phyloP scores from a whole-genome alignment of 2,113 vertebrate species.

The Diphyllodes magnificus region DNA sequence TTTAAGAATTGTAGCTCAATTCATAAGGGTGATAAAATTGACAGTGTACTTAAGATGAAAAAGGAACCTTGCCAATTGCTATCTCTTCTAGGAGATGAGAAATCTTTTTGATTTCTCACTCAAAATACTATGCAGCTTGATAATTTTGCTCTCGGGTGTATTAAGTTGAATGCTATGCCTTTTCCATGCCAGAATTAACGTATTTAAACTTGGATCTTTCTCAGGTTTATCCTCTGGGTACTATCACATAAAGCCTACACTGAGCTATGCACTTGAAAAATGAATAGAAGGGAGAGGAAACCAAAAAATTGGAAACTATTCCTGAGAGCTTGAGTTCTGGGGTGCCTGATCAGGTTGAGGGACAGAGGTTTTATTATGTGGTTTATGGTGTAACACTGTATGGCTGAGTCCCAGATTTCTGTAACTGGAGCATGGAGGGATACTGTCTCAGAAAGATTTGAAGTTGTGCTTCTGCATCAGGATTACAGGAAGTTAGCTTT shows the following conservation, averaged over 20 bases:
- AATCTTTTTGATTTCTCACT: slow-evolving; percentile 29
- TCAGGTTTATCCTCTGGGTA: not conserved
- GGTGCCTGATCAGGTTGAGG: not conserved
- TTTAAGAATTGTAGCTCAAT: not conserved
- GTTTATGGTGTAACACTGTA: not conserved
- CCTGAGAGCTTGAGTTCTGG: not conserved
- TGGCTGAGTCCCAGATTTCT: not conserved
- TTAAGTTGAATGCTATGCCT: not conserved
- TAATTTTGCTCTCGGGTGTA: not conserved
- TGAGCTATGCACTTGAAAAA: not conserved
- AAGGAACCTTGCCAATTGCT: not conserved
- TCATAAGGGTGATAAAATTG: slow-evolving; percentile 27
- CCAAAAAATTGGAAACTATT: not conserved
- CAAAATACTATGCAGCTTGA: not conserved
- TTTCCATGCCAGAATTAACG: not conserved
- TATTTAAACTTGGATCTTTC: not conserved
- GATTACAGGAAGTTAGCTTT: not conserved
- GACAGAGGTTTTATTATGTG: not conserved
- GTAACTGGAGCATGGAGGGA: too few relatives aligned
- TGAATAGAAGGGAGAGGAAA: not conserved
- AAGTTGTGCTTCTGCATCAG: not conserved
- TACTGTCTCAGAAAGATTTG: not conserved
- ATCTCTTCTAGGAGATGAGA: not conserved
- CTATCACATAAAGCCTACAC: not conserved
- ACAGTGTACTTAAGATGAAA: not conserved